Conservation (phyloP, 2,888 invertebrate species). For the Terebella lapidaria region DNA sequence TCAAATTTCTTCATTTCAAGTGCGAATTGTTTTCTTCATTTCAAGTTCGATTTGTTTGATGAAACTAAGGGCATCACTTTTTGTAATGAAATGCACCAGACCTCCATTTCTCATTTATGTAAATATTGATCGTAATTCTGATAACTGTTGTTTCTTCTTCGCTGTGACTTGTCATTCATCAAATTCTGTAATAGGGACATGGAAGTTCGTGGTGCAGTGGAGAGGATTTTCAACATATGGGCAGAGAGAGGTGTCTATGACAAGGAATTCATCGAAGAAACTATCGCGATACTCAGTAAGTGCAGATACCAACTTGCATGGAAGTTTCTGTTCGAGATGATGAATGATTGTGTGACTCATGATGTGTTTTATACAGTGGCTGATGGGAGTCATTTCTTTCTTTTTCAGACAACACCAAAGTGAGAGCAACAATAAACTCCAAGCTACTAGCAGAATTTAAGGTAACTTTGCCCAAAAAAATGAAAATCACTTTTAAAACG, state of each 20-base stretch:
- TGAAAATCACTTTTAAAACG: no score
- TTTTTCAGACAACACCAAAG: conserved; percentile 23
- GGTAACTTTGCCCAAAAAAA: conserved; percentile 58
- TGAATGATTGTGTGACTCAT: background rate
- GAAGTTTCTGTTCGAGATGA: no score
- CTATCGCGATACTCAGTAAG: conserved; percentile 68
- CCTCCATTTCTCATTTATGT: no score
- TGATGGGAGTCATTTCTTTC: background rate
- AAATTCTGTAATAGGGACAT: no score
- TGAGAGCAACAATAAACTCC: conserved; percentile 41
- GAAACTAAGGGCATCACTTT: no score
- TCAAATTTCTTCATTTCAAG: background rate
- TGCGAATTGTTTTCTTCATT: no score
- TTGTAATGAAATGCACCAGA: no score
- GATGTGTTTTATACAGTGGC: background rate
- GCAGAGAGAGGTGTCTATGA: conserved; percentile 86
- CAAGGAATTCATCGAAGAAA: conserved; percentile 80
- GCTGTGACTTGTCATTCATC: no score
- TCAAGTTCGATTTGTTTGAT: background rate
- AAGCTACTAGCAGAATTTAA: conserved; percentile 65
- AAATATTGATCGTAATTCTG: no score
- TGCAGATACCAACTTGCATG: no score
- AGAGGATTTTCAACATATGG: conserved; percentile 93
- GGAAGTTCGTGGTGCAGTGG: conserved; percentile 78
- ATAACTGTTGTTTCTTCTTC: no score